These are phyloP conservation scores for Ernsta delagoae DNA, from an alignment of 2,888 invertebrate genomes.

Conservation along the genomic window DNA sequence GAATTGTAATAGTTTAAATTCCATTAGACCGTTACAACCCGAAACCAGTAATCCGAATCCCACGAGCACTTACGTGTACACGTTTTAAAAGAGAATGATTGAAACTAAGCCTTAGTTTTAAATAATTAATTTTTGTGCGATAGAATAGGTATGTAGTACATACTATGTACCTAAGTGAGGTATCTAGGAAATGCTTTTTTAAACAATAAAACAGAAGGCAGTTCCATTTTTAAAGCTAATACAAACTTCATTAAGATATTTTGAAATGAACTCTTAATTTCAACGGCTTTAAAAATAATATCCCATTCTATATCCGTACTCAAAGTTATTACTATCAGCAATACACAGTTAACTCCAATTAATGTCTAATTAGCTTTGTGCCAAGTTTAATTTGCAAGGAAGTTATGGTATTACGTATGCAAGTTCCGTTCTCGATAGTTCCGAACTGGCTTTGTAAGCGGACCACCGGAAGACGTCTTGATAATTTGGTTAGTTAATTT, in stretches of 20 bases:
- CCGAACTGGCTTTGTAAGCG: not conserved
- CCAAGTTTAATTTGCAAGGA: not conserved
- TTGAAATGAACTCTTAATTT: too few species aligned
- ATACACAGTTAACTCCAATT: not conserved
- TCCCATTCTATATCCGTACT: not conserved
- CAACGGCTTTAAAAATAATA: not conserved
- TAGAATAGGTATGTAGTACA: too few species aligned
- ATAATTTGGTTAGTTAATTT: not conserved
- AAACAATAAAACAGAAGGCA: too few species aligned
- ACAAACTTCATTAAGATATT: not conserved
- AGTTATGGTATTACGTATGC: not conserved
- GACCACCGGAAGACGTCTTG: not conserved
- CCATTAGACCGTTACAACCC: not conserved
- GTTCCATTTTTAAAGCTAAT: too few species aligned
- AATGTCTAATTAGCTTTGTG: conserved; percentile 1
- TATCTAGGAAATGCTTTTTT: too few species aligned
- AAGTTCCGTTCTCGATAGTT: not conserved
- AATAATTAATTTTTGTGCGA: too few species aligned
- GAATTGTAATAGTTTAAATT: not conserved
- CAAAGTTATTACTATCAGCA: too few species aligned
- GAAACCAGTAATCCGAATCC: not conserved
- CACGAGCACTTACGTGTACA: not conserved
- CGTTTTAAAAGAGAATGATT: not conserved
- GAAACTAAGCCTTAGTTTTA: too few species aligned
- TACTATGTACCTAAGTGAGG: too few species aligned